Conservation (phyloP, 2,888 invertebrate genomes). For the Habroteleia sp. region DNA sequence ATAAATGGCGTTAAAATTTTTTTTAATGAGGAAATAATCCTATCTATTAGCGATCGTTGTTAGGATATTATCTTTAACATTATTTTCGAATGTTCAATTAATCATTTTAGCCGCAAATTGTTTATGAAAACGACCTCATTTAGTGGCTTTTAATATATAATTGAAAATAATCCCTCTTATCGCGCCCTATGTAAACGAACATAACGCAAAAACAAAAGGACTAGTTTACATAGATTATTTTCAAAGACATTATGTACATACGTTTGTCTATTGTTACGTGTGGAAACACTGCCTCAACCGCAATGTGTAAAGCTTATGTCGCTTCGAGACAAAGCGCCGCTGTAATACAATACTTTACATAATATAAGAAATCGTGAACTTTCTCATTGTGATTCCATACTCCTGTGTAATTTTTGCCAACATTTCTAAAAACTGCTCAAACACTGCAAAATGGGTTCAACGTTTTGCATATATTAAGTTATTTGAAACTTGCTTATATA, state of each 20-base stretch:
- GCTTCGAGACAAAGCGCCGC: conserved; percentile 16
- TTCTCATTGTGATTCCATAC: conserved; percentile 11
- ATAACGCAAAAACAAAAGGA: conserved; percentile 26
- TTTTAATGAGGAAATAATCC: too few relatives aligned
- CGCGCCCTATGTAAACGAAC: neutral
- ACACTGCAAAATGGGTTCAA: too few relatives aligned
- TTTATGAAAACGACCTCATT: conserved; percentile 23
- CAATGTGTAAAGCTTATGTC: conserved; percentile 42
- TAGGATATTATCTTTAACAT: too few relatives aligned
- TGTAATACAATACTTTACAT: conserved; percentile 31
- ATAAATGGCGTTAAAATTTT: too few relatives aligned
- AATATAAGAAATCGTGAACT: conserved; percentile 25
- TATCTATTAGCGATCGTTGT: too few relatives aligned
- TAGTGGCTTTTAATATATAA: conserved; percentile 38
- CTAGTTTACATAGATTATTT: conserved; percentile 56
- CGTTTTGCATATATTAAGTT: too few relatives aligned
- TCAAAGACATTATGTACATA: conserved; percentile 48
- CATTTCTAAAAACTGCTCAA: too few relatives aligned
- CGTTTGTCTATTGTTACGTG: conserved; percentile 41
- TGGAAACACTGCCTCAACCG: conserved; percentile 16
- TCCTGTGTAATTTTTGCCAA: conserved; percentile 1
- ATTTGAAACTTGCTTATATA: too few relatives aligned
- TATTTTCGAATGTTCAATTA: neutral
- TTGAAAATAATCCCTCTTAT: conserved; percentile 33
- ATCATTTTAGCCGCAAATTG: neutral